phyloP scores from a whole-genome alignment of 92 coral and sea anemone species.

The Virgularia gustaviana region DNA sequence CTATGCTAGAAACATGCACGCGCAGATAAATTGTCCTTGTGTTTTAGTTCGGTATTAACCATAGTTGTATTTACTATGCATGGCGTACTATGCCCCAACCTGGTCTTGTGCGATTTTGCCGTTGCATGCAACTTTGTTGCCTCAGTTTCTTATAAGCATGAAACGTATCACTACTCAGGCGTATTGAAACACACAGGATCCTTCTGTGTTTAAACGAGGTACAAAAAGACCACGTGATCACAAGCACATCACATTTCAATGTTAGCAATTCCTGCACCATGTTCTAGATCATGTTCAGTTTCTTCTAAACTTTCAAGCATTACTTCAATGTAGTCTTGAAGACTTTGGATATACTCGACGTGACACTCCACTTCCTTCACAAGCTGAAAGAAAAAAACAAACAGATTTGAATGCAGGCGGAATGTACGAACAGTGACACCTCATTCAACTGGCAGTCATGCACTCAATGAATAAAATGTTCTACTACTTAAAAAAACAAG shows the following conservation, averaged over 20 bases:
- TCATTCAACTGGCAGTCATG: neutral
- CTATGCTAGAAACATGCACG: too few relatives aligned
- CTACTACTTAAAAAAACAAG: too few relatives aligned
- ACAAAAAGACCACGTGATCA: neutral
- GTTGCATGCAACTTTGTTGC: too few relatives aligned
- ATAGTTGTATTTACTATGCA: too few relatives aligned
- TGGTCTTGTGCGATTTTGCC: too few relatives aligned
- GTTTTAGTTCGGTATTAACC: too few relatives aligned
- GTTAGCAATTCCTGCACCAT: conserved; percentile 10
- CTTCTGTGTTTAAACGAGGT: neutral
- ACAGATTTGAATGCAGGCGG: neutral
- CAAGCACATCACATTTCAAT: neutral
- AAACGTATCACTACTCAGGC: too few relatives aligned
- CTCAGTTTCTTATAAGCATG: too few relatives aligned
- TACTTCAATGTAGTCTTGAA: conserved; percentile 83
- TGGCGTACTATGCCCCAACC: too few relatives aligned
- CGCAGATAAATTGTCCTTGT: too few relatives aligned
- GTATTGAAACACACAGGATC: too few relatives aligned
- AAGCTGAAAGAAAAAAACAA: conserved; percentile 53
- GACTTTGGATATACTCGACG: conserved; percentile 73
- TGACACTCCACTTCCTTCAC: conserved; percentile 60
- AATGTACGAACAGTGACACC: neutral
- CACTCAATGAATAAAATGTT: neutral
- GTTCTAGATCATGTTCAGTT: conserved; percentile 27
- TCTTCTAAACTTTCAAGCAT: conserved; percentile 86